Evolutionary conservation across 2,888 invertebrate genomes (phyloP).

Genomic region (Mycogona germanica): DNA sequence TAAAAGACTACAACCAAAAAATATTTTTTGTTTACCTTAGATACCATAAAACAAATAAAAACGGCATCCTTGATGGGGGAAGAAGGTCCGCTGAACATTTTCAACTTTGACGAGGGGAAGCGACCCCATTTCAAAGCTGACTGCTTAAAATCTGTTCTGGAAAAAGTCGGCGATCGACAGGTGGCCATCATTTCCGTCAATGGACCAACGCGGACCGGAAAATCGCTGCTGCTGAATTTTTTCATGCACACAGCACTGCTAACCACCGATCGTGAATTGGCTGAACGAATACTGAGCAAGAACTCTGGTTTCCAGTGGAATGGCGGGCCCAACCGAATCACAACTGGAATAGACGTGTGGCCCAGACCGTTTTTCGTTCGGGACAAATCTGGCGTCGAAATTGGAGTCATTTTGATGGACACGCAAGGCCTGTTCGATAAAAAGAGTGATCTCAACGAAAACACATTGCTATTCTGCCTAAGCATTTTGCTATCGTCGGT

Average conservation of each 20-base stretch:
- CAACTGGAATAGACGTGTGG: conserved; percentile 9
- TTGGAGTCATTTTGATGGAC: conserved; percentile 1
- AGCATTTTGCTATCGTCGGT: conserved; percentile 1
- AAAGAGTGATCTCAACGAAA: background rate
- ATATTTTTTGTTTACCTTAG: no score
- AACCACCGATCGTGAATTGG: no score
- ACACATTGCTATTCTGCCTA: background rate
- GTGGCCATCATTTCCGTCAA: conserved; percentile 2
- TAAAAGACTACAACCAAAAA: no score
- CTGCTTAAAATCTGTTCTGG: background rate
- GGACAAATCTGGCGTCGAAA: background rate
- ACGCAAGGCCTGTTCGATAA: conserved; percentile 1
- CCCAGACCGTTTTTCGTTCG: background rate
- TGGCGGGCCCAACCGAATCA: background rate
- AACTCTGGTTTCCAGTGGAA: conserved; percentile 12
- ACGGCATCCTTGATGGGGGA: no score
- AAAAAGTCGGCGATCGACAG: background rate
- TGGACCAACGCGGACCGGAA: conserved; percentile 1
- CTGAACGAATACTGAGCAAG: no score
- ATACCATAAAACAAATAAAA: no score
- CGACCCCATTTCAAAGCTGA: background rate
- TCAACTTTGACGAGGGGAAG: no score
- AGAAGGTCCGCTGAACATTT: no score
- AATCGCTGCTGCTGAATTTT: conserved; percentile 2
- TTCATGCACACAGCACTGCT: background rate